Evolutionary conservation across 2,797 vertebrate genomes (phyloP).

Genomic region (Scyliorhinus canicula): DNA sequence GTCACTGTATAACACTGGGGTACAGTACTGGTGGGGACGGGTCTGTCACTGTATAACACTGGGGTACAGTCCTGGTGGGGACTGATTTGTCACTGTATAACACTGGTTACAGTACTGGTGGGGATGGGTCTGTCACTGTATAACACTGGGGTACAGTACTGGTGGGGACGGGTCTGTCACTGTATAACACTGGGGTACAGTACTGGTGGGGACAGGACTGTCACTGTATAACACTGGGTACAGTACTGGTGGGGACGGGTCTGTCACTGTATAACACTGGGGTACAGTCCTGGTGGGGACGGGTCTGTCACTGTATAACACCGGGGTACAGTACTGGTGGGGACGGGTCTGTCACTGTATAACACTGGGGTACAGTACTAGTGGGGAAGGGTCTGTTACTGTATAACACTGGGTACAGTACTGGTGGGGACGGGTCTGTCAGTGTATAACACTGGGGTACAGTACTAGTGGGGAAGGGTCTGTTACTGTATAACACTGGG

Average conservation of each 20-base stretch:
- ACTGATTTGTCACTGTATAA: background rate
- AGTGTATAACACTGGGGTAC: background rate
- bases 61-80: too few relatives aligned
- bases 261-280: background rate
- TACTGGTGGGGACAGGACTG: background rate
- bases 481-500: background rate
- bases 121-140: background rate
- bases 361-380: background rate
- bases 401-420: background rate
- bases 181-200: background rate
- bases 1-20: background rate
- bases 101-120: background rate
- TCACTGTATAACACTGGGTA: background rate
- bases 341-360: background rate
- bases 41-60: background rate
- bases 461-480: background rate
- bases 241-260: background rate
- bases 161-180: background rate
- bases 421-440: background rate
- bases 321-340: too few relatives aligned
- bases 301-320: background rate
- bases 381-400: background rate
- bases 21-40: background rate
- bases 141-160: background rate
- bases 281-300: background rate